These are phyloP conservation scores for Leptinotarsa tumamoca DNA, from an alignment of 2,888 invertebrate genomes.

Conservation along the genomic window DNA sequence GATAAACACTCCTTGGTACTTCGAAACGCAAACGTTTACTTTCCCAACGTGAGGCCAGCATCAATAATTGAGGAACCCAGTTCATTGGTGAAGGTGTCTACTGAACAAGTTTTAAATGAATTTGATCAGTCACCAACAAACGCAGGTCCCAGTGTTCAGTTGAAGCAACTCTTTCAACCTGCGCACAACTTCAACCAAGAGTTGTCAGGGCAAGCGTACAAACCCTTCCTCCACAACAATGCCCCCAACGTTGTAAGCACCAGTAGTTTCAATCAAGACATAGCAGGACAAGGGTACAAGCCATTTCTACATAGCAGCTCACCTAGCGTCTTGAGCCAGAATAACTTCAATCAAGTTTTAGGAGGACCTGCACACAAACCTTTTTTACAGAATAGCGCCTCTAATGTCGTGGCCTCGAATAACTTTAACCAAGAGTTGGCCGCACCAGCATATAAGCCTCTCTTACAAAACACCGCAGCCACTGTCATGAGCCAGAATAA, in stretches of 20 bases:
- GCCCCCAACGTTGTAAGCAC: neutral
- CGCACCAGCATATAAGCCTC: neutral
- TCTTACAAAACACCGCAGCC: neutral
- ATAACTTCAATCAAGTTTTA: slow-evolving; percentile 11
- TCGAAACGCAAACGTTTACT: slow-evolving; percentile 39
- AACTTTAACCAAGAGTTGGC: slow-evolving; percentile 7
- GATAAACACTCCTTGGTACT: slow-evolving; percentile 41
- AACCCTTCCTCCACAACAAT: neutral
- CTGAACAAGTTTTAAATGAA: slow-evolving; percentile 61
- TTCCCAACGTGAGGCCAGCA: slow-evolving; percentile 31
- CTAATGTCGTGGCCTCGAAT: slow-evolving; percentile 12
- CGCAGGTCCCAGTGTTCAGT: slow-evolving; percentile 58
- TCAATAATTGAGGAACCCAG: slow-evolving; percentile 36
- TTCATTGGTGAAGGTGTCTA: slow-evolving; percentile 52
- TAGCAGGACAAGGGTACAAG: neutral
- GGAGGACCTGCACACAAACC: neutral
- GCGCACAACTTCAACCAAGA: neutral
- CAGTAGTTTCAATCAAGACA: slow-evolving; percentile 4
- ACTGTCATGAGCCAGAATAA: slow-evolving; percentile 13
- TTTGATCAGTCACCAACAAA: slow-evolving; percentile 60
- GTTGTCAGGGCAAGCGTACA: neutral
- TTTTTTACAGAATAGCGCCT: neutral
- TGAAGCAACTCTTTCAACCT: slow-evolving; percentile 41
- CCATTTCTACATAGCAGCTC: neutral
- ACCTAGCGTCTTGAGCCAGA: slow-evolving; percentile 11